phyloP scores from a whole-genome alignment of 2,113 vertebrate species.

The Scalopus aquaticus region DNA sequence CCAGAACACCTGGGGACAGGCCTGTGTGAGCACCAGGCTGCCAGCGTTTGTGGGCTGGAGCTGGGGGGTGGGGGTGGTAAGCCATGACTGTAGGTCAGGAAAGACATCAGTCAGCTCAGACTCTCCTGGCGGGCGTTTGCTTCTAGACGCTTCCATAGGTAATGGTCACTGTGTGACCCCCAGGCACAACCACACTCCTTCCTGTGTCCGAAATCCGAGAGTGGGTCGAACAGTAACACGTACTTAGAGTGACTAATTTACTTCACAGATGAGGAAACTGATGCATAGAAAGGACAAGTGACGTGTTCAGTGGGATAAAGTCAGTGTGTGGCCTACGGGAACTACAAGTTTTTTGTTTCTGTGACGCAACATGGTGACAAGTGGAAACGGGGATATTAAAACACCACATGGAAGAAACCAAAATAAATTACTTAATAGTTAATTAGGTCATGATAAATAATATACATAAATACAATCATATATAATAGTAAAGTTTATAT shows the following conservation, averaged over 20 bases:
- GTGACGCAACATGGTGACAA: neutral
- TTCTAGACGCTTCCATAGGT: neutral
- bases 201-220: neutral
- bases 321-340: neutral
- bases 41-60: neutral
- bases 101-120: constrained; percentile 22
- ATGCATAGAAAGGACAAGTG: neutral
- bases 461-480: neutral
- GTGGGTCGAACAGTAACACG: neutral
- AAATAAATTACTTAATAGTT: neutral
- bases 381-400: neutral
- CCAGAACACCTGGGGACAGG: neutral
- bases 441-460: neutral
- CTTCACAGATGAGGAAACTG: neutral
- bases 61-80: neutral
- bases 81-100: neutral
- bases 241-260: neutral
- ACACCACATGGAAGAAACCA: neutral
- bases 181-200: neutral
- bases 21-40: neutral
- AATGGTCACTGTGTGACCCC: neutral
- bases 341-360: neutral
- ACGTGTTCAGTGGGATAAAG: neutral
- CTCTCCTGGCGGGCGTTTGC: neutral
- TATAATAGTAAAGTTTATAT: neutral